Percentiles rank a stretch among this genome's conserved stretches.
phyloP scores from a whole-genome alignment of 2,113 vertebrate genomes.

The Mystacornis crossleyi region DNA sequence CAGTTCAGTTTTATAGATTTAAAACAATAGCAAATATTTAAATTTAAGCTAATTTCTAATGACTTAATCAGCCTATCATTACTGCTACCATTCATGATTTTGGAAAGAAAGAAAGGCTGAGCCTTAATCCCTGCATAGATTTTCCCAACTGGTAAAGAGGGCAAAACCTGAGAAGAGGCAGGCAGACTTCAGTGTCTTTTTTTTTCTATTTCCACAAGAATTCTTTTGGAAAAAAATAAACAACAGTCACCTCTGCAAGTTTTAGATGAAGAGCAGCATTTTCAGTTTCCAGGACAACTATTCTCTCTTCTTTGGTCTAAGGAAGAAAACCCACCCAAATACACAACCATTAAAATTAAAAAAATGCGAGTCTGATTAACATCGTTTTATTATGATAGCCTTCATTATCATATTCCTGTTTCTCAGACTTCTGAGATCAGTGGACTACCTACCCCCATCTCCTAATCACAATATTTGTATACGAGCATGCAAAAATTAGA shows the following conservation, averaged over 20 bases:
- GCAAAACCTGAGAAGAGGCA: background rate
- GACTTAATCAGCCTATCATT: background rate
- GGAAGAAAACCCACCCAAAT: background rate
- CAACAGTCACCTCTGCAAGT: conserved; percentile 75
- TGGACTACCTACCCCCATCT: background rate
- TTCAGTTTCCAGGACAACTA: conserved; percentile 84
- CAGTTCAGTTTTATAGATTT: background rate
- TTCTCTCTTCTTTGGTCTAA: conserved; percentile 85
- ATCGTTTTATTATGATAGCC: accelerated
- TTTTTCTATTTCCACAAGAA: background rate
- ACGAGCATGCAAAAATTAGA: background rate
- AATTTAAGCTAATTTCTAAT: background rate
- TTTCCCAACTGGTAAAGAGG: background rate
- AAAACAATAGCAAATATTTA: background rate
- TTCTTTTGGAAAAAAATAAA: background rate
- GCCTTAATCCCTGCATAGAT: background rate
- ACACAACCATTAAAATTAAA: background rate
- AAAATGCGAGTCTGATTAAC: accelerated
- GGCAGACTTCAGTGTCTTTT: background rate
- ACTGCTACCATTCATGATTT: background rate
- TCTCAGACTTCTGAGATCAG: background rate
- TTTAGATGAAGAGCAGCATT: conserved; percentile 85
- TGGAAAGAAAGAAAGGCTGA: background rate
- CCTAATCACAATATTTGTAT: background rate
- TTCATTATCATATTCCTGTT: background rate